A percentile compares a stretch with the other conserved stretches of the same genome.
Conservation (phyloP, 2,888 invertebrate genomes). For the Mesorhabditis spiculigera region DNA sequence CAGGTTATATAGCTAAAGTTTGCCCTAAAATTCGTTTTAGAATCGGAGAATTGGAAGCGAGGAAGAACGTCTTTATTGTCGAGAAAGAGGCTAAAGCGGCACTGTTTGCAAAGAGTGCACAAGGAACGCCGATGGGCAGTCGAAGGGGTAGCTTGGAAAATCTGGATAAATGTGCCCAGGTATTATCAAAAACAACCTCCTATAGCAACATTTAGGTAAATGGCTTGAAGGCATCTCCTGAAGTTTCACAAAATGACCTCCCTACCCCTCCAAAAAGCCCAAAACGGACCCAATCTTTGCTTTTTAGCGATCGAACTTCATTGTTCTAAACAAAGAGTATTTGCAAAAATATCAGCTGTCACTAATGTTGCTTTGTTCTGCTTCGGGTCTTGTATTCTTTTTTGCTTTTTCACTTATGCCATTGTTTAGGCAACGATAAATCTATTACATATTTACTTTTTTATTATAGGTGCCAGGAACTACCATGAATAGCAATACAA, state of each 20-base stretch:
- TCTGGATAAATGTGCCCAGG: background rate
- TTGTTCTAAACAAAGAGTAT: too few relatives aligned
- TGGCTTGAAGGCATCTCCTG: background rate
- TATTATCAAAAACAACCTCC: background rate
- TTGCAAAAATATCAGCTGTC: too few relatives aligned
- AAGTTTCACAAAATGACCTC: background rate
- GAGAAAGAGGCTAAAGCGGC: slow-evolving; percentile 41
- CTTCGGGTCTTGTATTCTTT: too few relatives aligned
- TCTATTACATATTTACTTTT: too few relatives aligned
- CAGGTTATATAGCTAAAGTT: slow-evolving; percentile 63
- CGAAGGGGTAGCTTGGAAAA: slow-evolving; percentile 9
- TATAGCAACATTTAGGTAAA: background rate
- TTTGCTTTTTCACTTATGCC: too few relatives aligned
- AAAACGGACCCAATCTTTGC: background rate
- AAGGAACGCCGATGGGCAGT: slow-evolving; percentile 9
- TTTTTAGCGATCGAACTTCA: background rate
- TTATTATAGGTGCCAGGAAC: too few relatives aligned
- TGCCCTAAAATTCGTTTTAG: slow-evolving; percentile 19
- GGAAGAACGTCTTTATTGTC: slow-evolving; percentile 53
- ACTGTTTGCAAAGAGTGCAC: slow-evolving; percentile 19
- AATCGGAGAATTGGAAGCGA: slow-evolving; percentile 51
- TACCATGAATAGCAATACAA: too few relatives aligned
- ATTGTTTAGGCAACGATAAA: too few relatives aligned
- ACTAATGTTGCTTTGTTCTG: too few relatives aligned
- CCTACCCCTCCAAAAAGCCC: slow-evolving; percentile 5